These are phyloP conservation scores for Podabrus alpinus DNA, from an alignment of 2,888 invertebrate species.

Conservation along the genomic window DNA sequence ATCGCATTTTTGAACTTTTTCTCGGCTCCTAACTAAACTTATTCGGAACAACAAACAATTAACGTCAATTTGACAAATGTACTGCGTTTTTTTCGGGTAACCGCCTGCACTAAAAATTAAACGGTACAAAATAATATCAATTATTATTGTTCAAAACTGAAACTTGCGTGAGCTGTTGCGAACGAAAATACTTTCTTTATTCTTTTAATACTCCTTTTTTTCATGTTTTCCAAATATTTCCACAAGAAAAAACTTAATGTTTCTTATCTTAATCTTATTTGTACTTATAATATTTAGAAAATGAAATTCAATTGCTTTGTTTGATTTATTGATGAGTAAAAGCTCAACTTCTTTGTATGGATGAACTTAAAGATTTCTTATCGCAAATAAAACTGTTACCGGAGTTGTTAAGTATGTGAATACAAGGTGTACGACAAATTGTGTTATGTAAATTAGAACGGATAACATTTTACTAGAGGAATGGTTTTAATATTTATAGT, in stretches of 20 bases:
- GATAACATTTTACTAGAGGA: constrained; percentile 32
- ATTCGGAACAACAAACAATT: no score
- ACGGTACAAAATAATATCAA: no score
- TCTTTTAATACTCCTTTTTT: background rate
- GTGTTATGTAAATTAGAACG: constrained; percentile 37
- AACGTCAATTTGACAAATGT: no score
- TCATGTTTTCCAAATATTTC: background rate
- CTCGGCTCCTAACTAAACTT: no score
- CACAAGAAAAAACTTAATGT: background rate
- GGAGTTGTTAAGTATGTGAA: constrained; percentile 32
- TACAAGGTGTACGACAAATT: constrained; percentile 36
- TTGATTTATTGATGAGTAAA: constrained; percentile 19
- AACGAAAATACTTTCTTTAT: background rate
- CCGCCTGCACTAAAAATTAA: no score
- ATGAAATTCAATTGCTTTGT: background rate
- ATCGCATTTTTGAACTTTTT: no score
- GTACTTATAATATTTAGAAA: background rate
- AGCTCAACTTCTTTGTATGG: constrained; percentile 9
- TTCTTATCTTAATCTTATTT: background rate
- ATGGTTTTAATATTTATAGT: constrained; percentile 5
- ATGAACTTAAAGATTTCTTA: constrained; percentile 25
- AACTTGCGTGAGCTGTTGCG: background rate
- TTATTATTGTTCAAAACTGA: background rate
- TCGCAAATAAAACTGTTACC: constrained; percentile 32
- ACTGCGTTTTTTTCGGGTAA: no score